phyloP scores from a whole-genome alignment of 2,888 invertebrate species.

The Eupithecia subfuscata region DNA sequence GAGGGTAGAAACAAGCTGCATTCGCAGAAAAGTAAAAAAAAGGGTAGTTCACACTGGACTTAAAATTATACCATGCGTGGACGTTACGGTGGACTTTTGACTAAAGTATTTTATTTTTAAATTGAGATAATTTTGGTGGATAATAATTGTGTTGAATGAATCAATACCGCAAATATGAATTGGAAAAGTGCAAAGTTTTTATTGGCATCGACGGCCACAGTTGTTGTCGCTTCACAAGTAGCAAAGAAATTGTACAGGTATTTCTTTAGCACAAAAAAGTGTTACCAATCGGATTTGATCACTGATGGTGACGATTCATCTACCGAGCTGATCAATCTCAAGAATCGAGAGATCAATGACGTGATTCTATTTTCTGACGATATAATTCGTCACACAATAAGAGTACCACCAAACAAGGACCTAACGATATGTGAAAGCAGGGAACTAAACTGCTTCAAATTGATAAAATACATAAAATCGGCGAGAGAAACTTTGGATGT shows the following conservation, averaged over 20 bases:
- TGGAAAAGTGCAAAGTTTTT: conserved; percentile 76
- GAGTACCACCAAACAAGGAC: conserved; percentile 69
- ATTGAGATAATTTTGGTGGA: conserved; percentile 46
- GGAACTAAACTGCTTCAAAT: conserved; percentile 76
- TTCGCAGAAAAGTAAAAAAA: neutral
- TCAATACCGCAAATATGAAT: conserved; percentile 62
- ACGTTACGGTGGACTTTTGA: conserved; percentile 70
- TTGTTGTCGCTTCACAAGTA: conserved; percentile 72
- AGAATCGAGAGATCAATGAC: conserved; percentile 77
- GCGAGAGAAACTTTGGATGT: conserved; percentile 79
- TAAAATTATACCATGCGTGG: conserved; percentile 57
- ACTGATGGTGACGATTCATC: conserved; percentile 57
- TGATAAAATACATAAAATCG: conserved; percentile 78
- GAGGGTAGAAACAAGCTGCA: neutral
- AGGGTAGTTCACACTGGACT: neutral
- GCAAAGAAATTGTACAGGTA: conserved; percentile 72
- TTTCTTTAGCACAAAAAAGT: conserved; percentile 57
- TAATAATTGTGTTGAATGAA: conserved; percentile 41
- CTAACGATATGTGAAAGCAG: conserved; percentile 74
- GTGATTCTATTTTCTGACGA: conserved; percentile 80
- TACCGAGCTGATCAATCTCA: conserved; percentile 63
- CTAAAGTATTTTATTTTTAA: conserved; percentile 43
- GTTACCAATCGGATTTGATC: conserved; percentile 50
- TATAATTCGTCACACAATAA: conserved; percentile 67
- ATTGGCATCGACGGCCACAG: conserved; percentile 74